Conservation (phyloP, 2,113 vertebrate species). For the Benitochromis conjunctus region DNA sequence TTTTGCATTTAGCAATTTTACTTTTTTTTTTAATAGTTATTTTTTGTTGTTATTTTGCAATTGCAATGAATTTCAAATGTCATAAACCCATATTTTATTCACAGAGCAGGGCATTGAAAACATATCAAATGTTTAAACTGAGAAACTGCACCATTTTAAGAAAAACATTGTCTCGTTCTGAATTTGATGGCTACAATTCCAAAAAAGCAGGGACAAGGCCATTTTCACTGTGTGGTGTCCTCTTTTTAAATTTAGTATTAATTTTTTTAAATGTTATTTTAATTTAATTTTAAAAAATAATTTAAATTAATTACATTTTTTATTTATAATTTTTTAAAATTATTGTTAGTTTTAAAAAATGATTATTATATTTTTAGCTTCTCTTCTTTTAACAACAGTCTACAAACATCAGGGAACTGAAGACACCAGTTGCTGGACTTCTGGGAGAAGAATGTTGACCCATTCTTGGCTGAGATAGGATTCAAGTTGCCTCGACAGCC, state of each 20-base stretch:
- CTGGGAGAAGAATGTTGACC: not conserved
- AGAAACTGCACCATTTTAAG: not conserved
- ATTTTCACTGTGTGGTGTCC: accelerated
- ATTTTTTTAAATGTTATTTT: not conserved
- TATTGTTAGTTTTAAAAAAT: no score
- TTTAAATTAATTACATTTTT: not conserved
- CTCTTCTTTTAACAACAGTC: not conserved
- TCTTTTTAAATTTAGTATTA: accelerated
- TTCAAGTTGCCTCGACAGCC: accelerated
- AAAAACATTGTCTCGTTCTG: accelerated
- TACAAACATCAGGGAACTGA: not conserved
- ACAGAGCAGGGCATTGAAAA: not conserved
- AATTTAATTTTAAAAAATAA: not conserved
- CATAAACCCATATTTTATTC: not conserved
- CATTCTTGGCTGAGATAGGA: not conserved
- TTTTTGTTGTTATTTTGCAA: not conserved
- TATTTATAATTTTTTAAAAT: no score
- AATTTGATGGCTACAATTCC: not conserved
- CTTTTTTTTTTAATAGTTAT: not conserved
- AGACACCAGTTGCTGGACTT: not conserved
- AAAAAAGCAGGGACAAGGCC: not conserved
- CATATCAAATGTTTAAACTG: no score
- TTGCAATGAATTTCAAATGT: not conserved
- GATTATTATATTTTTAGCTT: accelerated
- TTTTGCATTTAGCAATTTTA: not conserved